phyloP scores from a whole-genome alignment of 2,113 vertebrate species.

The Phaethornis superciliosus region DNA sequence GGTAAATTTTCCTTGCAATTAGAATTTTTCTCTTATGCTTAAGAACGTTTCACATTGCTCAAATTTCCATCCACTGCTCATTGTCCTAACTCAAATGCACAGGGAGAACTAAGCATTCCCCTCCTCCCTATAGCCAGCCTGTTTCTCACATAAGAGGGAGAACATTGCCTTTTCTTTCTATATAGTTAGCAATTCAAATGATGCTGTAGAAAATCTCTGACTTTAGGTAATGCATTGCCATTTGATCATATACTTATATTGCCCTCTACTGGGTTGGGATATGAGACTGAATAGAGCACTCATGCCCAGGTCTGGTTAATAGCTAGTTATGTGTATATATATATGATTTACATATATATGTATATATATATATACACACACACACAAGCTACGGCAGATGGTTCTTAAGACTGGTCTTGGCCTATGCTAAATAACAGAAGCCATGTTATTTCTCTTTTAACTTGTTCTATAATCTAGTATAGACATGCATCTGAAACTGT shows the following conservation, averaged over 20 bases:
- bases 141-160: background rate
- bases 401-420: background rate
- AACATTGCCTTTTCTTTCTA: background rate
- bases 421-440: background rate
- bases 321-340: background rate
- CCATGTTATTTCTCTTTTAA: background rate
- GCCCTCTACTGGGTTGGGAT: conserved; percentile 49
- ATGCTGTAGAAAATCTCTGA: background rate
- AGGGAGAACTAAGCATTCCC: background rate
- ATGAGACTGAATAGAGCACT: background rate
- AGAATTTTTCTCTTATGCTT: background rate
- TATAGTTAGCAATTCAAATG: background rate
- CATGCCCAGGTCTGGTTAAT: background rate
- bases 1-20: background rate
- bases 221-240: background rate
- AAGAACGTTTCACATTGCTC: background rate
- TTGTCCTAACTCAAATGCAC: background rate
- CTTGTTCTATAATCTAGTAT: background rate
- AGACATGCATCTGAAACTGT: background rate
- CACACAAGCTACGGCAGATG: background rate
- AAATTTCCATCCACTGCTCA: background rate
- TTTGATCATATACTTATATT: conserved; percentile 20
- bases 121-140: background rate
- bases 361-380: too few species aligned
- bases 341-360: too few species aligned